Conservation (phyloP, 2,888 invertebrate genomes). For the Margaritifera margaritifera region DNA sequence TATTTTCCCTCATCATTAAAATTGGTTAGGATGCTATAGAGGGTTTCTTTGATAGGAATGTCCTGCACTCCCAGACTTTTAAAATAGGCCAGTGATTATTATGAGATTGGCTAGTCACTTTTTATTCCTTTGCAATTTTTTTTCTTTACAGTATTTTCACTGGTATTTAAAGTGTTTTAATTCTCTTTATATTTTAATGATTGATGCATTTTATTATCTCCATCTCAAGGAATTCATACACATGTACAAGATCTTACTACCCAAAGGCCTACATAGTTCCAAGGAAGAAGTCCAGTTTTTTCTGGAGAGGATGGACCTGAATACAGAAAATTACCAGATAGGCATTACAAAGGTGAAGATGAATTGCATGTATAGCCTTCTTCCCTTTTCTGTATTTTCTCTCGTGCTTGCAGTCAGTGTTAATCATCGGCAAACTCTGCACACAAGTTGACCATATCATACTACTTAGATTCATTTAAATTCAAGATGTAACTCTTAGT, state of each 20-base stretch:
- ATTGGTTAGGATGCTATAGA: no score
- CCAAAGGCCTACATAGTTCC: slow-evolving; percentile 87
- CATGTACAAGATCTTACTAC: slow-evolving; percentile 90
- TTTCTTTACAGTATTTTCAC: not conserved
- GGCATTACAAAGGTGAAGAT: slow-evolving; percentile 83
- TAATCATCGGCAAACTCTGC: no score
- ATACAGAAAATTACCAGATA: slow-evolving; percentile 92
- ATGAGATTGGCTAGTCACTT: not conserved
- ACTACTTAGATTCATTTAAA: no score
- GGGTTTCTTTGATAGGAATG: no score
- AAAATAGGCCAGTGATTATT: not conserved
- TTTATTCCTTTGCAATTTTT: not conserved
- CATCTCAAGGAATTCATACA: slow-evolving; percentile 87
- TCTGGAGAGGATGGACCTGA: slow-evolving; percentile 86
- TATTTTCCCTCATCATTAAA: no score
- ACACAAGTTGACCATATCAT: no score
- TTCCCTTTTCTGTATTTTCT: no score
- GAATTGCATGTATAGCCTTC: no score
- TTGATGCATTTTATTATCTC: not conserved
- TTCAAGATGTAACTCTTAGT: no score
- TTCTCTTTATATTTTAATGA: not conserved
- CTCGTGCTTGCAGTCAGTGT: no score
- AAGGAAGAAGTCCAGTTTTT: slow-evolving; percentile 90
- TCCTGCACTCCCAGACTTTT: no score
- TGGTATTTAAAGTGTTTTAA: not conserved